Percentiles rank a stretch among this genome's conserved stretches.
Conservation (phyloP, 1,140 invertebrate genomes). For the Tribolium madens region DNA sequence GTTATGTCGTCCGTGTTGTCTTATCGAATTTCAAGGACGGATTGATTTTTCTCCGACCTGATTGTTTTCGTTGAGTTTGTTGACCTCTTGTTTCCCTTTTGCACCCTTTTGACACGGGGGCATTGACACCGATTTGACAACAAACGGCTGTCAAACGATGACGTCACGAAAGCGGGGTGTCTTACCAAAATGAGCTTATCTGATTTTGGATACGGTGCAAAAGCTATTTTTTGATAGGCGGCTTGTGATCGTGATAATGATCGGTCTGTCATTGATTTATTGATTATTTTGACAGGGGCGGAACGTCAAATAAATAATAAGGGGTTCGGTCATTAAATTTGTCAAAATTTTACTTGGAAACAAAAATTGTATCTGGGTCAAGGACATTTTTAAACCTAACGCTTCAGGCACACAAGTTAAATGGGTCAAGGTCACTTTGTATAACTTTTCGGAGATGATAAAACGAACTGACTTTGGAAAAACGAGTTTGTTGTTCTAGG, state of each 20-base stretch:
- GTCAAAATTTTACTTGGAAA: no score
- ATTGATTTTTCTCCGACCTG: conserved; percentile 40
- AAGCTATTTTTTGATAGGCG: conserved; percentile 9
- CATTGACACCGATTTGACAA: conserved; percentile 31
- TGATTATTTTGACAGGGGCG: neutral
- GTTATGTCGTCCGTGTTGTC: conserved; percentile 49
- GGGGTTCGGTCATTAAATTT: neutral
- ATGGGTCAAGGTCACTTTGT: no score
- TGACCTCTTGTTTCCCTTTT: neutral
- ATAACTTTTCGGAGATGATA: no score
- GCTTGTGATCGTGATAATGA: neutral
- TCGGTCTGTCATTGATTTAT: neutral
- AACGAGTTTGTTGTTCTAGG: no score
- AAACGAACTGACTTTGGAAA: no score
- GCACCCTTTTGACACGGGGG: neutral
- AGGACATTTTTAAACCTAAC: no score
- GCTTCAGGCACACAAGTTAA: no score
- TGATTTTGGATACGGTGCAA: conserved; percentile 17
- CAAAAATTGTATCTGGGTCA: no score
- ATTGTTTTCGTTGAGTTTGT: conserved; percentile 37
- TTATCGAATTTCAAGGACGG: conserved; percentile 45
- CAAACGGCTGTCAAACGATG: conserved; percentile 7
- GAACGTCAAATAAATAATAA: neutral
- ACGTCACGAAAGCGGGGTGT: conserved; percentile 13
- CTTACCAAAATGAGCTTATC: neutral